Percentiles rank a stretch among this genome's conserved stretches.
phyloP scores from a whole-genome alignment of 2,113 vertebrate genomes.

The Guaruba guarouba region DNA sequence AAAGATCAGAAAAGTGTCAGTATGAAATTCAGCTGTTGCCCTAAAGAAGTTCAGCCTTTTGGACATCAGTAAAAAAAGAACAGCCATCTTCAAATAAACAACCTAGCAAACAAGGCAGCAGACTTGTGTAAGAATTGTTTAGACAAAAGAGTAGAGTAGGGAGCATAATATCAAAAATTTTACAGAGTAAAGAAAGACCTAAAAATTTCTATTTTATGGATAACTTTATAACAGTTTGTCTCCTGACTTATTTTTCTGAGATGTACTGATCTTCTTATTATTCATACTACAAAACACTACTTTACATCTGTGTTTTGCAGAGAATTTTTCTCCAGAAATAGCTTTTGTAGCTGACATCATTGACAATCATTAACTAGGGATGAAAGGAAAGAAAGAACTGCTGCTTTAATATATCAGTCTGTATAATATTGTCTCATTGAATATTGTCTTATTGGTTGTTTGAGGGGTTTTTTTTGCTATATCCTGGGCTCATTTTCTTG shows the following conservation, averaged over 20 bases:
- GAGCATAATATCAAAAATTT: background rate
- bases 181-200: background rate
- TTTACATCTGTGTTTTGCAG: background rate
- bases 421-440: slow-evolving; percentile 1
- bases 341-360: background rate
- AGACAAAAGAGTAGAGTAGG: background rate
- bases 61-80: background rate
- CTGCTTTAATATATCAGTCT: background rate
- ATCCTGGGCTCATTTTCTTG: background rate
- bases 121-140: background rate
- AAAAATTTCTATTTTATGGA: background rate
- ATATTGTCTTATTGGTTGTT: background rate
- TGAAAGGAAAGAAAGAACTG: background rate
- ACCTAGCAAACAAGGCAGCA: background rate
- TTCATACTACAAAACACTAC: background rate
- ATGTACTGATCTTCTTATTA: background rate
- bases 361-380: background rate
- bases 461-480: background rate
- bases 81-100: background rate
- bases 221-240: background rate
- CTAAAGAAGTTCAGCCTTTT: background rate
- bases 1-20: background rate
- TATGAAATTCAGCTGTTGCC: background rate
- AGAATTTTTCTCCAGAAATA: background rate
- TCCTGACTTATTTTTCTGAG: background rate